Base-by-base conservation (phyloP, 1,140 invertebrate genomes). In the Drosophila burlai region DNA sequence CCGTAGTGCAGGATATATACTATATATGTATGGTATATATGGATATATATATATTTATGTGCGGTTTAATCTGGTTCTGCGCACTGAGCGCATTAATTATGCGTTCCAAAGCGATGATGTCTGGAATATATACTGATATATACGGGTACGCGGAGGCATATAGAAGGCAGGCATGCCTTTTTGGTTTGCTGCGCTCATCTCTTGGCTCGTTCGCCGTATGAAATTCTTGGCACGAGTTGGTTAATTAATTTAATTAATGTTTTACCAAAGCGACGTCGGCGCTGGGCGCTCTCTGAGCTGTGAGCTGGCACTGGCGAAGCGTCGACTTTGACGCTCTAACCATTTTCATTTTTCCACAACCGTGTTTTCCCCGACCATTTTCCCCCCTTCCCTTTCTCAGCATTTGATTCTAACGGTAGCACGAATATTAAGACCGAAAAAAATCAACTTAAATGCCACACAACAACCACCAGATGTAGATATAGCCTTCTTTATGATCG, bases 241-340 rank as follows among this genome's bases (percentile, higher is more conserved):
- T 85, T 90, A 90, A 90, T 90, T 90, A 90, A 90, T 90, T 90
- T 90, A 90, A 90, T 90, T 90, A 90, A 90, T 90, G 85, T 90
- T 90, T 90, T 87, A 76, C 66, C 75, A 90, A 83, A 84, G 78
- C 74, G 83, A 82, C 69, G 81, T 55, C 62, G 80, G 60, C 75
- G 71, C 64, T 69, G 75, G 11, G 50, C n/a, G 47, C 47, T 24
- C 45, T 50, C 26, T 29, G 47, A 50, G 47, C 47, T 50, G 26
- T 49, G 46, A 26, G 46, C 24, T 50, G 26, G 26, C 49, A 52
- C 50, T 38, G 34, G 36, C 62, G 46, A 68, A 67, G 47, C 69
- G 69, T 73, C 18, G 67, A 60, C 69, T 73, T 73, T 73, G 68
- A 73, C 69, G 69, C 75, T 57, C 54, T 40, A 57, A 57, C 54